A percentile compares a stretch with the other conserved stretches of the same genome.
These are phyloP conservation scores for Tetramorium parvispinum DNA, from an alignment of 1,140 invertebrate genomes.

Conservation along the genomic window DNA sequence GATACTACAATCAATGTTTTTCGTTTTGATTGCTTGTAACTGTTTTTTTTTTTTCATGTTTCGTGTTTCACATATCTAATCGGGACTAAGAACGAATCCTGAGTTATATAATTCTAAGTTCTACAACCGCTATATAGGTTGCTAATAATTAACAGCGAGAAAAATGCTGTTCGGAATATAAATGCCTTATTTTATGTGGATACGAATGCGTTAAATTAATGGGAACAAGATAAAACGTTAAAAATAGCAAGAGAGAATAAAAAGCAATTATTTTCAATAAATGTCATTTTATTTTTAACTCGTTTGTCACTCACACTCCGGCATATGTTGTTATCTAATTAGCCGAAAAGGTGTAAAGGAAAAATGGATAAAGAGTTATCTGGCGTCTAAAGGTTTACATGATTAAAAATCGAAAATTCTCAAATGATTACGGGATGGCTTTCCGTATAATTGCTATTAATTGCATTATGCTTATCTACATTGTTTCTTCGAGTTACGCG, in stretches of 20 bases:
- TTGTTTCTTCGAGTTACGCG: slow-evolving; percentile 63
- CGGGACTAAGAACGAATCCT: slow-evolving; percentile 34
- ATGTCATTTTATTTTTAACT: slow-evolving; percentile 70
- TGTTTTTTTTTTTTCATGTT: slow-evolving; percentile 46
- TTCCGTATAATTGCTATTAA: slow-evolving; percentile 59
- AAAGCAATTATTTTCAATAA: slow-evolving; percentile 64
- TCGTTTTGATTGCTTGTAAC: slow-evolving; percentile 47
- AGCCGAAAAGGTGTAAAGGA: slow-evolving; percentile 62
- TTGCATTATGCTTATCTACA: slow-evolving; percentile 73
- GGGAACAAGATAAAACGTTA: slow-evolving; percentile 10
- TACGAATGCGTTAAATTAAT: slow-evolving; percentile 11
- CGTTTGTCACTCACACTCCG: slow-evolving; percentile 53
- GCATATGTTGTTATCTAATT: slow-evolving; percentile 61
- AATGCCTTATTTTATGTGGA: not conserved
- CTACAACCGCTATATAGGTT: slow-evolving; percentile 26
- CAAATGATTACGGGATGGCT: slow-evolving; percentile 29
- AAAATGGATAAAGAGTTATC: slow-evolving; percentile 48
- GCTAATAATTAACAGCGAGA: not conserved
- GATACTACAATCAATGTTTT: not conserved
- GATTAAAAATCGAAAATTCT: slow-evolving; percentile 46
- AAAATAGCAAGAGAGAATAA: not conserved
- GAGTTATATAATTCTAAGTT: slow-evolving; percentile 51
- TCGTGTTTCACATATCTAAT: slow-evolving; percentile 63
- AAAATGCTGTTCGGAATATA: not conserved
- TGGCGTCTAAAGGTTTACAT: slow-evolving; percentile 51